Conservation (phyloP, 2,797 vertebrate genomes). For the Synaphobranchus kaupii region DNA sequence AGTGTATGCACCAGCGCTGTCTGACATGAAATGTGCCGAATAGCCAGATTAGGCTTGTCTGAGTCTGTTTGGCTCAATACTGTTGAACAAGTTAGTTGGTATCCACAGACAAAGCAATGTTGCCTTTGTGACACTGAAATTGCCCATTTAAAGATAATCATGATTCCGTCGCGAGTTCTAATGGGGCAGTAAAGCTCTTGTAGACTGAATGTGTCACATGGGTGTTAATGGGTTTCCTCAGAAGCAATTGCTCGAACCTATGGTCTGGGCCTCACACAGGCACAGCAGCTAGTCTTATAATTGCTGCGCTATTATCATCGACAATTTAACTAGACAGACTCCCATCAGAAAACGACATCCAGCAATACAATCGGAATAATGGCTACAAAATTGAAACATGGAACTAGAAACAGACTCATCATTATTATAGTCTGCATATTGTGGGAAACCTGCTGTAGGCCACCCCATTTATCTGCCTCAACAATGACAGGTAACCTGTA, state of each 20-base stretch:
- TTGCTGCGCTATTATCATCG: slow-evolving; percentile 1
- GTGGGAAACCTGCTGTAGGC: not conserved
- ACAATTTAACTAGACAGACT: not conserved
- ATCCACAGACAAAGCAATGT: not conserved
- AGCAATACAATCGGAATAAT: not conserved
- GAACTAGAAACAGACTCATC: not conserved
- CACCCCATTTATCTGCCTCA: not conserved
- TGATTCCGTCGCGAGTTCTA: slow-evolving; percentile 1
- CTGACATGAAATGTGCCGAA: slow-evolving; percentile 1
- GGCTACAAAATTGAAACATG: not conserved
- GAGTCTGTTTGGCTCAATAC: not conserved
- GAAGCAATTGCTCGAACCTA: not conserved
- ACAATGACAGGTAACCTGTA: not conserved
- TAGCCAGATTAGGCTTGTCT: slow-evolving; percentile 18
- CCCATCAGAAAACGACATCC: not conserved
- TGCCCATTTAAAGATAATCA: not conserved
- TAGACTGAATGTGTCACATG: not conserved
- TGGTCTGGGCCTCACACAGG: not conserved
- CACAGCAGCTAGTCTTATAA: not conserved
- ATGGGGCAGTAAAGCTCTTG: not conserved
- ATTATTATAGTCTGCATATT: not conserved
- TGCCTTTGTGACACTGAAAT: not conserved
- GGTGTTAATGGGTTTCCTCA: not conserved
- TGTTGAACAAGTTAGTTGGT: not conserved
- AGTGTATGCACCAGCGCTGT: not conserved